Evolutionary conservation across 1,140 invertebrate species (phyloP).

Genomic region (Rhagoletis zephyria): DNA sequence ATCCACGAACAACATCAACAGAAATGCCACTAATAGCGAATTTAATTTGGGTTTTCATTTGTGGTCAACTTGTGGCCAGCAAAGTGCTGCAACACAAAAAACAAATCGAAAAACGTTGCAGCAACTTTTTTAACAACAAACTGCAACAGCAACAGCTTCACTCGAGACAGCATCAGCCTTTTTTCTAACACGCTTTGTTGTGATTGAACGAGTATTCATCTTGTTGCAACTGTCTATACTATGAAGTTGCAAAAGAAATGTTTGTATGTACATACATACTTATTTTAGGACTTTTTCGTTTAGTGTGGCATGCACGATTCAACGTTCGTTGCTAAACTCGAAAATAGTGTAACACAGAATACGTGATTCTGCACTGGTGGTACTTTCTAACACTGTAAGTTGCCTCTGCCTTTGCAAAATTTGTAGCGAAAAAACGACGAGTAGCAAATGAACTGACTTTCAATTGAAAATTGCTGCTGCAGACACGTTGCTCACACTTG

Average conservation of each 20-base stretch:
- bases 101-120: conserved; percentile 18
- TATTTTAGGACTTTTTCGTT: conserved; percentile 6
- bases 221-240: conserved; percentile 14
- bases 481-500: neutral
- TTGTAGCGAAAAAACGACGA: neutral
- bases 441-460: neutral
- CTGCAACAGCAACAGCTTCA: neutral
- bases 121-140: neutral
- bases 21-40: conserved; percentile 14
- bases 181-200: conserved; percentile 6
- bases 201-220: neutral
- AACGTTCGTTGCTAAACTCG: conserved; percentile 54
- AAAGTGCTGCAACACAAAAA: conserved; percentile 6
- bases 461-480: neutral
- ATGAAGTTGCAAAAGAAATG: neutral
- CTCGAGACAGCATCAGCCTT: neutral
- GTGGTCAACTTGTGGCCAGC: conserved; percentile 15
- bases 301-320: conserved; percentile 54
- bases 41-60: conserved; percentile 47
- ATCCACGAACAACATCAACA: neutral
- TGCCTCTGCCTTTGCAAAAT: neutral
- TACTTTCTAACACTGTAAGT: conserved; percentile 40
- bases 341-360: conserved; percentile 57
- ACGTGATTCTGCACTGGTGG: conserved; percentile 54
- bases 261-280: neutral